These are phyloP conservation scores for Galaxias olidus DNA, from an alignment of 2,797 vertebrate species.

Conservation along the genomic window DNA sequence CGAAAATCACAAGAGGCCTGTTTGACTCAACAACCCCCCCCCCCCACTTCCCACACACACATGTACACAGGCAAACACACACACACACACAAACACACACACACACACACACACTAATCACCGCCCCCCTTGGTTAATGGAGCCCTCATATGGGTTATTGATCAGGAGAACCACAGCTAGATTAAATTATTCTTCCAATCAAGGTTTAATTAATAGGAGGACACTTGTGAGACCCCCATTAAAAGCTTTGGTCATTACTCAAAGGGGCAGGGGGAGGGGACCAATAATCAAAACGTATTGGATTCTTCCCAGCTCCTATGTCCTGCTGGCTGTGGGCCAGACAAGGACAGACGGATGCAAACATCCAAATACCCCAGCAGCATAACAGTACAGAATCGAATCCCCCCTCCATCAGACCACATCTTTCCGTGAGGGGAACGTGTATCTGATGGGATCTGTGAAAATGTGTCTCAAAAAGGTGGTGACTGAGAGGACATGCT, in stretches of 20 bases:
- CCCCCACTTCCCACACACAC: neutral
- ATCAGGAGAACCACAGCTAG: constrained; percentile 71
- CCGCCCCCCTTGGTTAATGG: constrained; percentile 69
- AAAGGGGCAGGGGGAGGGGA: constrained; percentile 55
- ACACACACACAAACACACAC: neutral
- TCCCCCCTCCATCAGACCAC: no score
- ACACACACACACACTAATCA: constrained; percentile 45
- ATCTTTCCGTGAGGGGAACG: no score
- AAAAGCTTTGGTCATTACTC: constrained; percentile 70
- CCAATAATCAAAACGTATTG: constrained; percentile 65
- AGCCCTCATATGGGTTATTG: constrained; percentile 78
- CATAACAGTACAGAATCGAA: neutral
- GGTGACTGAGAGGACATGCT: constrained; percentile 28
- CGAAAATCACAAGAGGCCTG: constrained; percentile 68
- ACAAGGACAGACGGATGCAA: constrained; percentile 27
- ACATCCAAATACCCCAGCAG: neutral
- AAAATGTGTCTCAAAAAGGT: constrained; percentile 17
- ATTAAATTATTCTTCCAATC: constrained; percentile 84
- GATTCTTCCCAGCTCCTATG: constrained; percentile 38
- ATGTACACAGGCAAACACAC: constrained; percentile 35
- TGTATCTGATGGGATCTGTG: no score
- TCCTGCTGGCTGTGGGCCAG: constrained; percentile 12
- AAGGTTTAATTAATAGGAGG: constrained; percentile 80
- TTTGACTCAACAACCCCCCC: constrained; percentile 56
- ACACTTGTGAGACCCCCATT: constrained; percentile 69